phyloP scores from a whole-genome alignment of 2,797 vertebrate species.

The Allobates femoralis region DNA sequence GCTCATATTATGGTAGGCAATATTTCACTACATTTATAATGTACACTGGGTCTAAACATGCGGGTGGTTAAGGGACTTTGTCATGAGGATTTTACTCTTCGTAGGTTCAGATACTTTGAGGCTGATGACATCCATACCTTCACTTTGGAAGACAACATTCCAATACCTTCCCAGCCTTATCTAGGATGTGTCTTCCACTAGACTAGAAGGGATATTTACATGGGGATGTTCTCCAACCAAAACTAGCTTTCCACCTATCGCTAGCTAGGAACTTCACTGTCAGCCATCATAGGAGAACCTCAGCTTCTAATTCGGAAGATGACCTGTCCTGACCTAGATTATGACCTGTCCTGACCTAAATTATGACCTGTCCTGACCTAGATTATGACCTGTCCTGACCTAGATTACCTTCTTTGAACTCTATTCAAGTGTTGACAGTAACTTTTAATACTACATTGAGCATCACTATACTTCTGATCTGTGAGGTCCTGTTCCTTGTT shows the following conservation, averaged over 20 bases:
- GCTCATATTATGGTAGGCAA: slow-evolving; percentile 5
- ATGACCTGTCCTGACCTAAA: background rate
- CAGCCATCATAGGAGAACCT: background rate
- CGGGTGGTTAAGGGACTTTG: too few species aligned
- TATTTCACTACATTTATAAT: background rate
- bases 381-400: background rate
- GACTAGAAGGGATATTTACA: too few species aligned
- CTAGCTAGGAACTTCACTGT: background rate
- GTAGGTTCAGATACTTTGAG: too few species aligned
- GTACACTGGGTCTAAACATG: too few species aligned
- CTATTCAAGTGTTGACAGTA: background rate
- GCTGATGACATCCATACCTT: too few species aligned
- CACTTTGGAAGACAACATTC: too few species aligned
- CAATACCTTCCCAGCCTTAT: background rate
- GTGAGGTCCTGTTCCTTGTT: background rate
- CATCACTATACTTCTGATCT: background rate
- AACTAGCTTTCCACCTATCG: background rate
- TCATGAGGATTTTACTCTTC: too few species aligned
- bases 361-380: background rate
- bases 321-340: background rate
- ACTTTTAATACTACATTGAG: background rate
- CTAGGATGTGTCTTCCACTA: background rate
- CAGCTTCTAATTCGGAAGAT: background rate
- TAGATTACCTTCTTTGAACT: background rate
- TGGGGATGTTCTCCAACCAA: background rate